Evolutionary conservation across 1,140 invertebrate species (phyloP), one percentile per base, ranked within the genome.

Genomic region (Rhopalosiphum padi): DNA sequence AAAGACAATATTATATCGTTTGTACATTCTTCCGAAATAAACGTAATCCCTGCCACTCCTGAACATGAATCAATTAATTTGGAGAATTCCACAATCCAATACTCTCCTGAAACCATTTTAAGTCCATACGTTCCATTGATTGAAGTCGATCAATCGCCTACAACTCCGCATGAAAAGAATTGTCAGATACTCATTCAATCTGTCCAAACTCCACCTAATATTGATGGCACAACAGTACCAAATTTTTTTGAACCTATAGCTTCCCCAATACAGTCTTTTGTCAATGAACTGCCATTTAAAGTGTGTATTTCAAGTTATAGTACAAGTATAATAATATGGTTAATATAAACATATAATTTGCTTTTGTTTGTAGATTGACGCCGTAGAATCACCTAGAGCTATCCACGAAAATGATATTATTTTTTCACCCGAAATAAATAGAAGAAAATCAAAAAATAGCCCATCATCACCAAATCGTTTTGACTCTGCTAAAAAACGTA

Each of bases 401-500:
- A 2, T 25, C 21, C 18, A 41, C 21, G 91, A 93, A 25, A 30
- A 51, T 37, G 48, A 85, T 93, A 30, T 53, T 43, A 6, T 77
- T 1, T 18, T 53, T 93, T 51, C 82, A 22, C 48, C 82, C 2
- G 48, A 86, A 53, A 25, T 55, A 21, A 35, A 37, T 41, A 85
- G 4, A 5, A 93, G 43, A 48, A 77, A 92, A 77, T 48, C 46
- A 48, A 22, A 92, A 23, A 51, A n/a, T 23, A 93, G 48, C n/a
- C 48, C 25, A 11, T 93, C 25, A 22, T 86, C 91, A 41, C 91
- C 91, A 11, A 85, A 43, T 55, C 18, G 9, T 53, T 93, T 93
- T 30, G 82, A 93, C 53, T 93, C 91, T 30, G 48, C 82, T 85
- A 93, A 93, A 93, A 93, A 93, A 86, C 68, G 77, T 41, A 93